Conservation (phyloP, 2,113 vertebrate genomes). For the Procavia capensis region DNA sequence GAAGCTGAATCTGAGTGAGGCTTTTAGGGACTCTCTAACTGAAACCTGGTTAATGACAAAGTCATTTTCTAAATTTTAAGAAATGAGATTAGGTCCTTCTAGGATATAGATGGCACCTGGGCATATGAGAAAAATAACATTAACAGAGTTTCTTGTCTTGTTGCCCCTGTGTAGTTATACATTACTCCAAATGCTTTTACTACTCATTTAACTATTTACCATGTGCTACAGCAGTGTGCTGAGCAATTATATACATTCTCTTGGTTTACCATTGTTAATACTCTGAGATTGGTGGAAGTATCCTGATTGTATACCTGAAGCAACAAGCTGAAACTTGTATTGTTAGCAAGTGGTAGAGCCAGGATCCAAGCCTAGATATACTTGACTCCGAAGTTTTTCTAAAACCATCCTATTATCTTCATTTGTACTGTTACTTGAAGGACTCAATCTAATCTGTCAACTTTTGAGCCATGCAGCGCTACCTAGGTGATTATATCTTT, state of each 20-base stretch:
- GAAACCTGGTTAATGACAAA: conserved; percentile 48
- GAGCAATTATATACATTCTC: background rate
- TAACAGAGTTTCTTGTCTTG: background rate
- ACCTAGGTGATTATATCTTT: background rate
- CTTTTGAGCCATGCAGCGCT: background rate
- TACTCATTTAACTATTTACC: background rate
- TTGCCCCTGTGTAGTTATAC: background rate
- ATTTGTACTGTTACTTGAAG: background rate
- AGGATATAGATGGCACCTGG: background rate
- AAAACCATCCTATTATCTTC: background rate
- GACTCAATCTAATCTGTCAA: background rate
- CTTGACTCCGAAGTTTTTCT: background rate
- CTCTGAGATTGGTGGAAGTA: background rate
- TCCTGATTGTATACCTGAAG: background rate
- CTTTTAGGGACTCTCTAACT: conserved; percentile 20
- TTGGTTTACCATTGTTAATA: conserved; percentile 25
- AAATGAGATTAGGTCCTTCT: background rate
- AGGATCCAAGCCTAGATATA: background rate
- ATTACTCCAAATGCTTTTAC: background rate
- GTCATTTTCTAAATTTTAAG: conserved; percentile 19
- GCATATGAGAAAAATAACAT: conserved; percentile 8
- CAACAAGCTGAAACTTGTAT: background rate
- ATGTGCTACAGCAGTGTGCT: background rate
- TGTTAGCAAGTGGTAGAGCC: background rate
- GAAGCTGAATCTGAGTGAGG: background rate